Evolutionary conservation across 2,797 vertebrate genomes (phyloP), one percentile per base, ranked within the genome.

Genomic region (Brachymystax lenok): DNA sequence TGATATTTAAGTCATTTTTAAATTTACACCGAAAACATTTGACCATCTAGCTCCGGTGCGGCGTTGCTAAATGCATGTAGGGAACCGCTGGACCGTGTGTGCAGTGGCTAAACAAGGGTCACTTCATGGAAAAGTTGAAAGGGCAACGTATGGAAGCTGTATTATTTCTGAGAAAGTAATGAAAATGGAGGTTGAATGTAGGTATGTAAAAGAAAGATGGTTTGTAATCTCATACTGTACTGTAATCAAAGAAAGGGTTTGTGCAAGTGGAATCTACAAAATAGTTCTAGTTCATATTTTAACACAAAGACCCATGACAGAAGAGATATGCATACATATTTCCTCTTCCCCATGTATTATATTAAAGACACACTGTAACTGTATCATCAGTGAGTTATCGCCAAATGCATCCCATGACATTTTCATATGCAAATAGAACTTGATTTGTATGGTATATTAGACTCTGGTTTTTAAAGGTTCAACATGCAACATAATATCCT

Each of bases 401-500:
- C 19, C 19, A 21, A 59, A 59, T 46, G 40, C 40, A 46, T 46
- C 40, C 40, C 40, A 46, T 63, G 21, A 63, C n/a, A 24, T 63
- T 63, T 63, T 63, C 59, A 63, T 21, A 24, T 12, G 59, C 59
- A 63, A 63, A 63, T 63, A 63, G 2, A 63, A 63, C 8, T 24
- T 10, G 59, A 63, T 63, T 63, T 63, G n/a, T 63, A 63, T 63
- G 21, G 24, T 63, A 12, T 63, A 63, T 24, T 21, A 63, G 21
- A 24, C 21, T 27, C 85, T 81, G 85, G 78, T 77, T 50, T 71
- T 16, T 69, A 27, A 68, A 84, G 80, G 84, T 86, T 87, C 87
- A 74, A 74, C 33, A 30, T 77, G 83, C 85, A 89, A 84, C 83
- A 68, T 82, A 77, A 81, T 80, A 59, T 21, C n/a, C 56, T n/a